phyloP scores from a whole-genome alignment of 1,140 invertebrate species.

The Nasonia longicornis region DNA sequence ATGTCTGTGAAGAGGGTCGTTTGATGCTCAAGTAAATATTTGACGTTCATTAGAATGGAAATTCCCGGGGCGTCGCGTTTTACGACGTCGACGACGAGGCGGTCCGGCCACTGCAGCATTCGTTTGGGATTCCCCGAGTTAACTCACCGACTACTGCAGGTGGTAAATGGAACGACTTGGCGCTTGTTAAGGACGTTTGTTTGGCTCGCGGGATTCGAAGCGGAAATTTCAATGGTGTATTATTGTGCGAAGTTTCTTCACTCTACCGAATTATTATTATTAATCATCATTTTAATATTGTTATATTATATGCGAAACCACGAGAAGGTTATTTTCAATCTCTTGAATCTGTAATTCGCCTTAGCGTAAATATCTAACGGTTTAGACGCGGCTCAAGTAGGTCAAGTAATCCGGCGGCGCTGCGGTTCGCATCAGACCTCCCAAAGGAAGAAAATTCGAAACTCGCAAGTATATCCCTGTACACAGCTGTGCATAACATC shows the following conservation, averaged over 20 bases:
- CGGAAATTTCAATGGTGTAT: too few relatives aligned
- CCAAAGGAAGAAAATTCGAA: conserved; percentile 3
- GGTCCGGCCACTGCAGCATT: background rate
- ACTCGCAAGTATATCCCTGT: background rate
- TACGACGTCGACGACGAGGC: background rate
- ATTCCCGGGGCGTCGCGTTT: background rate
- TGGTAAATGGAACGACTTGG: background rate
- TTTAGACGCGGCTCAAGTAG: background rate
- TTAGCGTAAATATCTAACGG: conserved; percentile 1
- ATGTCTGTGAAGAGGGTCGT: background rate
- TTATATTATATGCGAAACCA: too few relatives aligned
- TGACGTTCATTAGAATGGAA: background rate
- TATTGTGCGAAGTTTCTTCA: too few relatives aligned
- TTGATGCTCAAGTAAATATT: background rate
- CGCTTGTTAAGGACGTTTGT: background rate
- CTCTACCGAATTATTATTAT: background rate
- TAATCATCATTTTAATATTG: too few relatives aligned
- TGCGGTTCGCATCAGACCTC: background rate
- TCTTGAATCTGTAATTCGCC: background rate
- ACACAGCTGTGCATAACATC: background rate
- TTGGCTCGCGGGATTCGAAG: background rate
- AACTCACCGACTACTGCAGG: background rate
- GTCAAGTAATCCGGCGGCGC: background rate
- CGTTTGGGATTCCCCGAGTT: conserved; percentile 3
- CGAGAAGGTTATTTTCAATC: background rate